Conservation (phyloP, 2,113 vertebrate species). For the Cygnus atratus region DNA sequence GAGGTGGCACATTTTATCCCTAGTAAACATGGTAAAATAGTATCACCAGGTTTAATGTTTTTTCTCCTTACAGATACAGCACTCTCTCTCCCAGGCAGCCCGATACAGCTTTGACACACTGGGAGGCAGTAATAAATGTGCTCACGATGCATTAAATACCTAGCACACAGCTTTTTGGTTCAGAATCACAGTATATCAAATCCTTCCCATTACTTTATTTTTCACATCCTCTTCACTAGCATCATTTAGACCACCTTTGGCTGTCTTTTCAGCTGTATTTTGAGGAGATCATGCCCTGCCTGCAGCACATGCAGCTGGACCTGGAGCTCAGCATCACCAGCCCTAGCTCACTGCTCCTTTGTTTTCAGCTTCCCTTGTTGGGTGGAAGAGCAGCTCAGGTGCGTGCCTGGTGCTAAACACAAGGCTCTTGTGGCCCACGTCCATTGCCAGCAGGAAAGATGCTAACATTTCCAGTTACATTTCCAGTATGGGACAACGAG, state of each 20-base stretch:
- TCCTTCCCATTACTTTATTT: background rate
- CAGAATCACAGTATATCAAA: fast-evolving
- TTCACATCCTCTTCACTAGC: background rate
- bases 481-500: background rate
- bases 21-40: background rate
- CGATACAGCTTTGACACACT: background rate
- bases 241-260: background rate
- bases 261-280: background rate
- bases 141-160: background rate
- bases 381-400: background rate
- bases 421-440: background rate
- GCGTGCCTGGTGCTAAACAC: fast-evolving
- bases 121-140: fast-evolving
- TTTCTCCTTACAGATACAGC: background rate
- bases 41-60: background rate
- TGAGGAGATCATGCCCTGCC: too few species aligned
- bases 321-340: background rate
- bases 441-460: background rate
- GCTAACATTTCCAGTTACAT: background rate
- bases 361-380: background rate
- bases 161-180: background rate
- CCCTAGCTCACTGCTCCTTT: background rate
- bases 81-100: background rate
- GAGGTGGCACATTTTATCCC: fast-evolving
- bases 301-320: too few species aligned